These are phyloP conservation scores for Climacteris rufus DNA, from an alignment of 2,113 vertebrate species.

Conservation along the genomic window DNA sequence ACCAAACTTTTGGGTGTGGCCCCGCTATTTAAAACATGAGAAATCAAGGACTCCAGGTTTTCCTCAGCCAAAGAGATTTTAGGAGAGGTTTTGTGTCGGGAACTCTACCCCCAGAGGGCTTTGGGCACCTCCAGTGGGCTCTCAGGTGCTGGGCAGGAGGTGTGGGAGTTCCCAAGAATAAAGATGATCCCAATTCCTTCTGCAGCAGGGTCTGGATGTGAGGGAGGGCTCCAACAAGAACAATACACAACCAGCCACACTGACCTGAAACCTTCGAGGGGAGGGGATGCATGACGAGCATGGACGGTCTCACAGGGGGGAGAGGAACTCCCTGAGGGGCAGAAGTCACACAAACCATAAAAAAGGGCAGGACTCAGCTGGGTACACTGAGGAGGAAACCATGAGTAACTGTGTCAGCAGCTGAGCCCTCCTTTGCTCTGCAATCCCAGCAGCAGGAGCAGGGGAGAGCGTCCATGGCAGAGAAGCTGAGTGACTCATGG, in stretches of 20 bases:
- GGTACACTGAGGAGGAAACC: not conserved
- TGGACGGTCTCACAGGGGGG: not conserved
- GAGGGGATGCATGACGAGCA: not conserved
- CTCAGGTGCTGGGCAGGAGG: rapidly evolving
- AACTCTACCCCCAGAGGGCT: not conserved
- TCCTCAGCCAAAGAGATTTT: not conserved
- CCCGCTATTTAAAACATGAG: not conserved
- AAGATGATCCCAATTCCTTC: not conserved
- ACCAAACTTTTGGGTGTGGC: not conserved
- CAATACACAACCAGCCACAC: not conserved
- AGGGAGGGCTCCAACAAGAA: not conserved
- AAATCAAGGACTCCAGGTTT: not conserved
- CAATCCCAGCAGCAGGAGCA: not conserved
- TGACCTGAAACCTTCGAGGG: not conserved
- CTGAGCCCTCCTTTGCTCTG: not conserved
- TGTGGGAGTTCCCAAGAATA: not conserved
- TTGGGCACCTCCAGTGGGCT: not conserved
- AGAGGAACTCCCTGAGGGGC: not conserved
- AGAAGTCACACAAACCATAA: not conserved
- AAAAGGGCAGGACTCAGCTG: rapidly evolving
- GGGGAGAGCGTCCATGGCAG: not conserved
- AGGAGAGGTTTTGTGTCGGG: not conserved
- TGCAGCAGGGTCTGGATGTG: not conserved
- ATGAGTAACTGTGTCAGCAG: not conserved
- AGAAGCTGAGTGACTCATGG: not conserved